Conservation (phyloP, 2,888 invertebrate genomes). For the Acanthosepion esculentum region DNA sequence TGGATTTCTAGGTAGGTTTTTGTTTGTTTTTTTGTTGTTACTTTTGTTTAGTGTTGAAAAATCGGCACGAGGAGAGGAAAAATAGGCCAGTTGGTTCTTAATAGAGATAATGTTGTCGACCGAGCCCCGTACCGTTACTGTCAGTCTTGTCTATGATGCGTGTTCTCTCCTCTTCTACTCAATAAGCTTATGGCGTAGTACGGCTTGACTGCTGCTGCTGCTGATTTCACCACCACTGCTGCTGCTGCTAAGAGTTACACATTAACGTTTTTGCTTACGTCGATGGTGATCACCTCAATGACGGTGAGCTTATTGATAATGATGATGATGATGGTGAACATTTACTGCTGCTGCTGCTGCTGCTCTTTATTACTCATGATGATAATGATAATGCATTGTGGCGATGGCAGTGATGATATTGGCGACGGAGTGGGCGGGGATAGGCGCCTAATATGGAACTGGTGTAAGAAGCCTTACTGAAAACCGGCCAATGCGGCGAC, state of each 20-base stretch:
- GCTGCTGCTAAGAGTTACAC: not conserved
- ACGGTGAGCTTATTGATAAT: not conserved
- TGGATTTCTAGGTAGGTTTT: too few species aligned
- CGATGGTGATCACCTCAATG: not conserved
- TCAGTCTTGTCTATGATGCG: not conserved
- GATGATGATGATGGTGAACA: not conserved
- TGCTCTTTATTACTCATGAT: not conserved
- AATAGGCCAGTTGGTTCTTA: too few species aligned
- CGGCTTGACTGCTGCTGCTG: not conserved
- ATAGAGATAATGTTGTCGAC: not conserved
- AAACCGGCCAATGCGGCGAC: not conserved
- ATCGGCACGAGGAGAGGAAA: too few species aligned
- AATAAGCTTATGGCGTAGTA: conserved; percentile 18
- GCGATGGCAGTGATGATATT: not conserved
- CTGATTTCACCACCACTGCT: not conserved
- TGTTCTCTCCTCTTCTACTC: conserved; percentile 16
- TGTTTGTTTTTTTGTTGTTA: too few species aligned
- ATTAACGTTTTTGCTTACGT: not conserved
- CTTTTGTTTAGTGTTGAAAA: too few species aligned
- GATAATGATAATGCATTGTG: not conserved
- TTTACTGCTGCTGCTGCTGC: too few species aligned
- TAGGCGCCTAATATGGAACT: not conserved
- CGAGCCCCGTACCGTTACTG: not conserved
- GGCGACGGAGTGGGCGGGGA: not conserved
- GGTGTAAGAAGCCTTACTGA: not conserved